Evolutionary conservation across 2,113 vertebrate genomes (phyloP).

Genomic region (Ochotona princeps): DNA sequence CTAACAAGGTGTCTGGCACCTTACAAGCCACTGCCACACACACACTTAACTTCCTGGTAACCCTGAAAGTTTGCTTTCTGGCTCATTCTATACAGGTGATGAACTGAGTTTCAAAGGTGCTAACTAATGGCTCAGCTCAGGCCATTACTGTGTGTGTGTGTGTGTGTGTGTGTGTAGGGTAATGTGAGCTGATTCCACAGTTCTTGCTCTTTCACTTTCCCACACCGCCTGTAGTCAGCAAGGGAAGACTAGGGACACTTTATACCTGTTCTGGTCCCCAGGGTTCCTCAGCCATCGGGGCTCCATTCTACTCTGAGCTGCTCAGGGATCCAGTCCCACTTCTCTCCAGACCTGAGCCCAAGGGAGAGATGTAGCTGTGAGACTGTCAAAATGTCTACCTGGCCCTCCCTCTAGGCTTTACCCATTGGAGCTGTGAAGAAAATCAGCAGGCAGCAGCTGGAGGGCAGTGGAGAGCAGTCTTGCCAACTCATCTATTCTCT

Average conservation of each 20-base stretch:
- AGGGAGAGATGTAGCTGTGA: background rate
- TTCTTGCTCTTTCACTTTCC: background rate
- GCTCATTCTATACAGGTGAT: background rate
- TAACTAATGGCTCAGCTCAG: background rate
- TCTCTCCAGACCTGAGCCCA: conserved; percentile 19
- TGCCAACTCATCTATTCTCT: background rate
- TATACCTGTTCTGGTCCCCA: background rate
- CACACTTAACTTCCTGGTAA: accelerated
- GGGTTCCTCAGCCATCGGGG: accelerated
- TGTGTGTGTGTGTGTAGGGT: no score
- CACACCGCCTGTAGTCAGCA: background rate
- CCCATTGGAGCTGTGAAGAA: conserved; percentile 13
- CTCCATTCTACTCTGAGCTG: background rate
- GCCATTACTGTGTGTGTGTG: background rate
- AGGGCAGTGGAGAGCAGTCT: conserved; percentile 1
- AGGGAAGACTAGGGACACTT: background rate
- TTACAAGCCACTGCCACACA: accelerated
- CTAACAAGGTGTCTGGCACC: background rate
- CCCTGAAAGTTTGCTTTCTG: background rate
- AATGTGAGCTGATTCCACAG: background rate
- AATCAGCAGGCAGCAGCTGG: background rate
- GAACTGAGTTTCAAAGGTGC: background rate
- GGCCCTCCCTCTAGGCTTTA: conserved; percentile 27
- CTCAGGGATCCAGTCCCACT: background rate
- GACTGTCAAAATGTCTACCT: conserved; percentile 55